Evolutionary conservation across 1,140 invertebrate species (phyloP).

Genomic region (Melanaphis sacchari): DNA sequence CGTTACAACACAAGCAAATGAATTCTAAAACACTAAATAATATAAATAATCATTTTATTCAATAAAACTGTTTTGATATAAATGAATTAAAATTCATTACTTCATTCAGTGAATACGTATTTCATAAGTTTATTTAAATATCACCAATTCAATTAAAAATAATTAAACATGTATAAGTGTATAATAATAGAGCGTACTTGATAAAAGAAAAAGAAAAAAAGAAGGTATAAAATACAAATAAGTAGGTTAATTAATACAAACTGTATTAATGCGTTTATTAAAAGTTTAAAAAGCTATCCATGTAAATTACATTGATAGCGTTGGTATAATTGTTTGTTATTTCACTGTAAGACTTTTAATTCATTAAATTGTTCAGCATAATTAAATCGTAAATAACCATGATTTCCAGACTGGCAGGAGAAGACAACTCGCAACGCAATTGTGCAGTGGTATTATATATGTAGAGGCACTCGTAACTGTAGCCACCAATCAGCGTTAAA

Average conservation of each 20-base stretch:
- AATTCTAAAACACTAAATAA: background rate
- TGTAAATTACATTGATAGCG: background rate
- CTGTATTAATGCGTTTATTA: background rate
- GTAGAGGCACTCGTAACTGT: background rate
- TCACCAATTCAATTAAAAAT: background rate
- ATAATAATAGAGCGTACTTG: background rate
- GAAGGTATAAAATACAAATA: background rate
- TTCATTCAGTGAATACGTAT: background rate
- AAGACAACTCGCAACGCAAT: background rate
- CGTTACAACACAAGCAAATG: background rate
- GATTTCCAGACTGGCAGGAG: background rate
- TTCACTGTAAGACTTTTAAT: background rate
- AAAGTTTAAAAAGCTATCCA: background rate
- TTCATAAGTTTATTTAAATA: background rate
- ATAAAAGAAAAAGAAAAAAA: background rate
- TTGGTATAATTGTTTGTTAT: background rate
- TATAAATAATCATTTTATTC: background rate
- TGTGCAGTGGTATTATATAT: background rate
- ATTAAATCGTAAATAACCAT: background rate
- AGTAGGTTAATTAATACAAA: background rate
- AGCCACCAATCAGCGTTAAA: background rate
- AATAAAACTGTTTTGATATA: background rate
- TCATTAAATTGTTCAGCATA: background rate
- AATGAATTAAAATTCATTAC: background rate
- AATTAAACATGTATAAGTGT: background rate